These are phyloP conservation scores for Eulithis prunata DNA, from an alignment of 2,888 invertebrate species.

Conservation along the genomic window DNA sequence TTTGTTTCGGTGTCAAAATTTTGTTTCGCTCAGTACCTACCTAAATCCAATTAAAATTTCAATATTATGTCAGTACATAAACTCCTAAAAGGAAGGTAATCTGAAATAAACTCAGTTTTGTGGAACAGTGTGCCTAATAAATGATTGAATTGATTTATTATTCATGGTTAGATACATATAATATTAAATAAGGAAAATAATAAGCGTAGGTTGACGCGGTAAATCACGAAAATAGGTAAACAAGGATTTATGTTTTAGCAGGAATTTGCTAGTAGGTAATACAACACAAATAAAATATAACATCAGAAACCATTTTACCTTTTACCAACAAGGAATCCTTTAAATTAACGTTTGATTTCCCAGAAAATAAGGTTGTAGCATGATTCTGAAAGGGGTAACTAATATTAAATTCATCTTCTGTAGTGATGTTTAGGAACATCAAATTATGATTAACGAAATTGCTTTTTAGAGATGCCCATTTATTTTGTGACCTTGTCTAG, in stretches of 20 bases:
- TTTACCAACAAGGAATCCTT: constrained; percentile 2
- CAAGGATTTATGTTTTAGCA: constrained; percentile 6
- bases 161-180: no score
- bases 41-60: no score
- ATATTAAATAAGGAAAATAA: constrained; percentile 4
- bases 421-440: constrained; percentile 27
- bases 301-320: constrained; percentile 3
- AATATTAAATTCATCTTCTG: constrained; percentile 31
- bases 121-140: no score
- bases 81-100: no score
- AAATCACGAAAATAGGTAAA: constrained; percentile 7
- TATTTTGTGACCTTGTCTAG: constrained; percentile 37
- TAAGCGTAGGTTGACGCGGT: not conserved
- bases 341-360: constrained; percentile 15
- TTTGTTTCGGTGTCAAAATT: no score
- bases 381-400: constrained; percentile 31
- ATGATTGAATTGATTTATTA: no score
- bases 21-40: no score
- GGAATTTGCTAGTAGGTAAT: not conserved
- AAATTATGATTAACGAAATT: constrained; percentile 37
- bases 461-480: constrained; percentile 29
- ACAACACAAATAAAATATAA: constrained; percentile 7
- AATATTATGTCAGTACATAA: no score
- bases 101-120: no score
- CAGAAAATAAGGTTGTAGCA: constrained; percentile 11